These are phyloP conservation scores for Scomber japonicus DNA, from an alignment of 2,113 vertebrate genomes.

Conservation along the genomic window DNA sequence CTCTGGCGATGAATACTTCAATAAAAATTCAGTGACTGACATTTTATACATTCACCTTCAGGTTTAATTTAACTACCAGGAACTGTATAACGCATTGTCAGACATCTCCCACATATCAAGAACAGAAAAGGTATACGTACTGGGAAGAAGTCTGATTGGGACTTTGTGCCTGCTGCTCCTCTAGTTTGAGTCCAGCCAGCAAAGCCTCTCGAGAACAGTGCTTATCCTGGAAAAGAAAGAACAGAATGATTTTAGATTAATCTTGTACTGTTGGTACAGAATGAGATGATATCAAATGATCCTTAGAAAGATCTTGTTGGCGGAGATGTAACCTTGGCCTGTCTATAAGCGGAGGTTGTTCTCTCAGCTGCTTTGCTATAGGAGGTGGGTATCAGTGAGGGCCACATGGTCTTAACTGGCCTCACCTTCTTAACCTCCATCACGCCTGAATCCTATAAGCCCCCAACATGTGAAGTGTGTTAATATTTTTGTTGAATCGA, in stretches of 20 bases:
- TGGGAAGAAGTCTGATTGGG: conserved; percentile 94
- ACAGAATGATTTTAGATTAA: neutral
- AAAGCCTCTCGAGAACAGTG: conserved; percentile 98
- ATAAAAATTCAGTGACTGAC: too few species aligned
- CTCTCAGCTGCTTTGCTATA: conserved; percentile 81
- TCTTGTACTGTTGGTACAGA: neutral
- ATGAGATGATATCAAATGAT: neutral
- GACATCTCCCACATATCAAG: neutral
- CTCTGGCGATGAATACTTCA: too few species aligned
- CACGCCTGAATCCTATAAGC: neutral
- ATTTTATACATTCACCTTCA: too few species aligned
- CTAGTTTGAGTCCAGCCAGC: conserved; percentile 94
- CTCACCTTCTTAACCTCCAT: conserved; percentile 85
- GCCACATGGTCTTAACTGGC: conserved; percentile 82
- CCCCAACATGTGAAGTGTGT: too few species aligned
- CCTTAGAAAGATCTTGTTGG: conserved; percentile 61
- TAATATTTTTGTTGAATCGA: neutral
- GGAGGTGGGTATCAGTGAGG: conserved; percentile 86
- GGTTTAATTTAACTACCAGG: too few species aligned
- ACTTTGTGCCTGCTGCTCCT: conserved; percentile 93
- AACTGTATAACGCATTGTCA: neutral
- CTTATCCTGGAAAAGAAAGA: conserved; percentile 90
- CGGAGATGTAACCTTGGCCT: conserved; percentile 78
- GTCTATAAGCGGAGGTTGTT: conserved; percentile 72
- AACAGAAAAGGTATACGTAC: conserved; percentile 61